Conservation (phyloP, 2,888 invertebrate genomes). For the Keiferia lycopersicella region DNA sequence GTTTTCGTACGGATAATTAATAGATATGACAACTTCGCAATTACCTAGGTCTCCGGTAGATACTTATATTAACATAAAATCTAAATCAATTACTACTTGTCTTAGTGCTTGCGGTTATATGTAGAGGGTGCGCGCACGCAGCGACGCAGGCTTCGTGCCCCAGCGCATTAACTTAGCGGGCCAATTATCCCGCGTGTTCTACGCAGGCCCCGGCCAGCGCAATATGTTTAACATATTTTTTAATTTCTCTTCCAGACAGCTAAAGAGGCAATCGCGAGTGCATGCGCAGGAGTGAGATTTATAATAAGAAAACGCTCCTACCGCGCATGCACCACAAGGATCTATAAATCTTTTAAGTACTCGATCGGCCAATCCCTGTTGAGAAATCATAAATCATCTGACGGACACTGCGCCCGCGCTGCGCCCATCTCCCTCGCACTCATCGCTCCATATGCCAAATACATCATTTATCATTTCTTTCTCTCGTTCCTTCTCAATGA, state of each 20-base stretch:
- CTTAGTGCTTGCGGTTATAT: background rate
- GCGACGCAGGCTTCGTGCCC: constrained; percentile 45
- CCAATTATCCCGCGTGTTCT: constrained; percentile 66
- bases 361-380: constrained; percentile 80
- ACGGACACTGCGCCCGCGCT: constrained; percentile 65
- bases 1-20: background rate
- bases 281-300: constrained; percentile 78
- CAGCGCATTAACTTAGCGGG: constrained; percentile 58
- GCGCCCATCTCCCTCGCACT: constrained; percentile 64
- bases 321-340: constrained; percentile 77
- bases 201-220: constrained; percentile 47
- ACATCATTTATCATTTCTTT: constrained; percentile 78
- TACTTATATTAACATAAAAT: constrained; percentile 8
- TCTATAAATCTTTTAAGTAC: constrained; percentile 79
- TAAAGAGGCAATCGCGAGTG: constrained; percentile 71
- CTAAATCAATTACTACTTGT: constrained; percentile 39
- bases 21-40: no score
- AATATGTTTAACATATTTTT: constrained; percentile 79
- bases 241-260: constrained; percentile 69
- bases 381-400: constrained; percentile 80
- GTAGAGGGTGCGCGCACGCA: constrained; percentile 31
- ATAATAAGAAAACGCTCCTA: constrained; percentile 80
- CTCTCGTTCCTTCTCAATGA: constrained; percentile 77
- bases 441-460: constrained; percentile 48
- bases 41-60: background rate